Conservation (phyloP, 2,113 vertebrate species). For the Myrmecophaga tridactyla region DNA sequence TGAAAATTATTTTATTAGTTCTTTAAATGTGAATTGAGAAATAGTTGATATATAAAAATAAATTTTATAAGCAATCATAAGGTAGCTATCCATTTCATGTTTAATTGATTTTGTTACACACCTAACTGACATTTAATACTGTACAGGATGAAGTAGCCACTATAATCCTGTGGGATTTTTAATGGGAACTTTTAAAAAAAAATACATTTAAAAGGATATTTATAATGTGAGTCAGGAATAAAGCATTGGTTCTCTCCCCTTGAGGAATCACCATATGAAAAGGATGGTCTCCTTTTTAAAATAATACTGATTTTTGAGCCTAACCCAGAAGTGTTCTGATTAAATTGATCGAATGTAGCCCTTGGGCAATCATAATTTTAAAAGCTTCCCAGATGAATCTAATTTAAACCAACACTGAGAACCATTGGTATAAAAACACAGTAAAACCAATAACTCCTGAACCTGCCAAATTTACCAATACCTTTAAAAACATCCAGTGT, state of each 20-base stretch:
- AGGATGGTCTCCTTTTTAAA: neutral
- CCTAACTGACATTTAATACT: neutral
- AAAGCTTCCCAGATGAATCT: neutral
- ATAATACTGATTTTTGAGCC: neutral
- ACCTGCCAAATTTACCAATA: neutral
- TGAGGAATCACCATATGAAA: constrained; percentile 3
- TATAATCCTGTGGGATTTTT: constrained; percentile 5
- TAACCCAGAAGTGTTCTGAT: neutral
- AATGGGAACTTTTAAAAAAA: neutral
- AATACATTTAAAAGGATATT: neutral
- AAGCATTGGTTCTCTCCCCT: neutral
- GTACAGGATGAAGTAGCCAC: neutral
- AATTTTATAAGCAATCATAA: constrained; percentile 34
- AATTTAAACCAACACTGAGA: constrained; percentile 12
- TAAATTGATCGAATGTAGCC: neutral
- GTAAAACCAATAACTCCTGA: neutral
- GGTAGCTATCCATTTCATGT: neutral
- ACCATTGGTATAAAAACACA: neutral
- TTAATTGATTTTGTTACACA: constrained; percentile 40
- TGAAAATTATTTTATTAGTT: neutral
- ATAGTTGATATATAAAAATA: neutral
- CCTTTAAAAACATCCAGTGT: neutral
- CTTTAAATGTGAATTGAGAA: constrained; percentile 29
- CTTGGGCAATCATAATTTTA: neutral
- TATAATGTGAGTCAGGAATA: neutral